Percentiles rank a stretch among this genome's conserved stretches.
These are phyloP conservation scores for Knipowitschia caucasica DNA, from an alignment of 2,797 vertebrate genomes.

Conservation along the genomic window DNA sequence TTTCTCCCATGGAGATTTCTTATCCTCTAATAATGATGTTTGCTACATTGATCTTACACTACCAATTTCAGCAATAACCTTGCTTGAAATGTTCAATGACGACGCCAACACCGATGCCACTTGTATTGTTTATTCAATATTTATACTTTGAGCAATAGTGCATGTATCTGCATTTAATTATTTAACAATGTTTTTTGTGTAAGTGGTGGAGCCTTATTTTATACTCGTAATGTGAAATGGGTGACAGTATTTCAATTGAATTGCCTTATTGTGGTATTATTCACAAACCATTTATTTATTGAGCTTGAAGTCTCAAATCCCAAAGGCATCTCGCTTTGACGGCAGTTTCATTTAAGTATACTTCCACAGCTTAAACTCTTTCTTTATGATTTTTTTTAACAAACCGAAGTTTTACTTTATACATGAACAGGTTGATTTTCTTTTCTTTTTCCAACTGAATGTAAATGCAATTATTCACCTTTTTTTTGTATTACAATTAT, in stretches of 20 bases:
- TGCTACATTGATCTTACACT: conserved; percentile 33
- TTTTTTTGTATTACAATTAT: neutral
- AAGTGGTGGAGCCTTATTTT: conserved; percentile 44
- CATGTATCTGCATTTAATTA: conserved; percentile 34
- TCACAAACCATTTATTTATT: conserved; percentile 3
- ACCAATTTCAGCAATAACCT: conserved; percentile 13
- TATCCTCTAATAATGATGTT: conserved; percentile 37
- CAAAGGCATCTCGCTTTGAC: neutral
- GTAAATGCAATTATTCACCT: neutral
- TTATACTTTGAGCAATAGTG: conserved; percentile 25
- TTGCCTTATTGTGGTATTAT: conserved; percentile 18
- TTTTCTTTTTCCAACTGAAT: neutral
- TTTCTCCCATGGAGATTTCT: conserved; percentile 51
- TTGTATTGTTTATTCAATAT: conserved; percentile 10
- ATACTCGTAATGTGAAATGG: conserved; percentile 27
- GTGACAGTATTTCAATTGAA: conserved; percentile 23
- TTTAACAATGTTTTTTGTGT: conserved; percentile 29
- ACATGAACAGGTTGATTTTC: neutral
- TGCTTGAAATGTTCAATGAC: conserved; percentile 11
- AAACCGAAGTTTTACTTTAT: neutral
- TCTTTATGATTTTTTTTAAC: neutral
- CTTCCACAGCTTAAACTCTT: neutral
- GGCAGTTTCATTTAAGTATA: neutral
- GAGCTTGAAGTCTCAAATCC: neutral
- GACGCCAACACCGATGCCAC: conserved; percentile 17